Base-by-base conservation (phyloP, 2,113 vertebrate genomes). In the Polyodon spathula region DNA sequence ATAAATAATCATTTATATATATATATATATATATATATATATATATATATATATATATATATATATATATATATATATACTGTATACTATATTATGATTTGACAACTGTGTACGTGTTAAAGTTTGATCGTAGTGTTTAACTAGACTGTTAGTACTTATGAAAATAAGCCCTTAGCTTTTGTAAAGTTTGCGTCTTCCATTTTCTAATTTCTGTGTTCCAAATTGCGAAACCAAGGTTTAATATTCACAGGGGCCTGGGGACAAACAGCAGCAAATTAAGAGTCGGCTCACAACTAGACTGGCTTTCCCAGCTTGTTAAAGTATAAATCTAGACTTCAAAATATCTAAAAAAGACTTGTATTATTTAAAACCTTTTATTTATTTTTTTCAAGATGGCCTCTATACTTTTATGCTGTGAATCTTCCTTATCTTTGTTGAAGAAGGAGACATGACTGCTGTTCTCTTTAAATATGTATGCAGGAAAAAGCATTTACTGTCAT, bases 251-350 rank as follows among this genome's bases (percentile, higher is more conserved):
- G 62, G 62, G 65, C 69, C 68, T 66, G 66, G 68, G 68, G 70
- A 71, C 66, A 68, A 41, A 59, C 16, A 48, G 62, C 50, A 60
- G 62, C 65, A 63, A 55, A 63, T 67, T 61, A 65, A 67, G 54
- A 56, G 42, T 51, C 46, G n/a, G n/a, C n/a, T n/a, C n/a, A n/a
- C n/a, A n/a, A 66, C 42, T 38, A 59, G 55, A 40, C 43, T 57
- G 66, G 60, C 59, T 58, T 62, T 63, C 59, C 58, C 58, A 37
- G 71, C 74, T 72, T 71, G 66, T 70, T 72, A 64, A 62, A 63
- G 52, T 52, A 63, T 60, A 41, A 68, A 56, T 52, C 58, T 58
- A 55, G 54, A 67, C 68, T 70, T 65, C 64, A 68, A 64, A 67
- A 69, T 63, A 65, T 70, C 63, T 55, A n/a, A 41, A 59, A 58